These are phyloP conservation scores for Rutpela maculata DNA, from an alignment of 2,888 invertebrate species.

Conservation along the genomic window DNA sequence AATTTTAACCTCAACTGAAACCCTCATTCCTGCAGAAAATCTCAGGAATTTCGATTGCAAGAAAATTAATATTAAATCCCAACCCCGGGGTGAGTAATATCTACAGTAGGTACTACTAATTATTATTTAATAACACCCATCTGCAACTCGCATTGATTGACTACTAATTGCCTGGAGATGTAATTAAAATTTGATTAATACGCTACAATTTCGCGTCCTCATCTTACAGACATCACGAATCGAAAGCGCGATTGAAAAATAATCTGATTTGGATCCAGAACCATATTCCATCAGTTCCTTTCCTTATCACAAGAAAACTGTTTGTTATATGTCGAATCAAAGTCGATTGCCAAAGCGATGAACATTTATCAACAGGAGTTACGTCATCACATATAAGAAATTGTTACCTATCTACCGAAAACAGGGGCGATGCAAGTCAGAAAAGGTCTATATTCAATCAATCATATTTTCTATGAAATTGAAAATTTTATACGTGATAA, in stretches of 20 bases:
- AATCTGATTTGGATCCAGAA: constrained; percentile 30
- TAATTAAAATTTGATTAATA: constrained; percentile 73
- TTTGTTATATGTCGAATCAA: constrained; percentile 71
- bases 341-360: constrained; percentile 68
- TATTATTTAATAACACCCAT: constrained; percentile 73
- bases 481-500: constrained; percentile 69
- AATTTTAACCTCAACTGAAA: background rate
- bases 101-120: constrained; percentile 71
- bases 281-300: constrained; percentile 31
- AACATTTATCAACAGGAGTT: constrained; percentile 70
- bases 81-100: constrained; percentile 68
- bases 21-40: constrained; percentile 23
- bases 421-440: constrained; percentile 54
- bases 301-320: constrained; percentile 49
- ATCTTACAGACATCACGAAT: background rate
- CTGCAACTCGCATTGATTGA: constrained; percentile 72
- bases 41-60: constrained; percentile 57
- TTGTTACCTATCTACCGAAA: constrained; percentile 58
- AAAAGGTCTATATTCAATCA: constrained; percentile 65
- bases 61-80: constrained; percentile 72
- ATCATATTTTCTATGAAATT: constrained; percentile 70
- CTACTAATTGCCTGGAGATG: constrained; percentile 72
- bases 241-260: constrained; percentile 28
- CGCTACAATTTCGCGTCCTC: constrained; percentile 29
- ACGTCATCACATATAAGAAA: constrained; percentile 66